These are phyloP conservation scores for Eristalinus aeneus DNA, from an alignment of 2,888 invertebrate genomes.

Conservation along the genomic window DNA sequence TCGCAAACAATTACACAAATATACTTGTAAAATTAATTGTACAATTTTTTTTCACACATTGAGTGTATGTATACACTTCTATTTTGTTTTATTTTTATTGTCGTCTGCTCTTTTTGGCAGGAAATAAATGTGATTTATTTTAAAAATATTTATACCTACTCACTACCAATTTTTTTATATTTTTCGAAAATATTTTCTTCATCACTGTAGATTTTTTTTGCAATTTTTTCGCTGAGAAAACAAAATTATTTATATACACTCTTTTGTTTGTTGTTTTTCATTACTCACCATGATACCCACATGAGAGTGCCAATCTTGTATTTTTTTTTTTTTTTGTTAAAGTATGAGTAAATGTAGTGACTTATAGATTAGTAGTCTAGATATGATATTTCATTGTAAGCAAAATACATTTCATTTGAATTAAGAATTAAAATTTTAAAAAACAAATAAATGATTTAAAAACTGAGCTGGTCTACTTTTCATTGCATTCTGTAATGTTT, in stretches of 20 bases:
- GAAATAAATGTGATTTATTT: constrained; percentile 46
- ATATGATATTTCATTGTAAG: constrained; percentile 44
- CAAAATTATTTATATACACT: background rate
- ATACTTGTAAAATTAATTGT: background rate
- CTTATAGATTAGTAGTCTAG: constrained; percentile 43
- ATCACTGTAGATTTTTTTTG: background rate
- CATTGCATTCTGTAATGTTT: background rate
- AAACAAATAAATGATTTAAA: constrained; percentile 14
- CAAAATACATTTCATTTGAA: constrained; percentile 16
- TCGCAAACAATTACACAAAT: constrained; percentile 11
- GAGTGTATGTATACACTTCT: background rate
- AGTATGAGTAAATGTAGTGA: constrained; percentile 22
- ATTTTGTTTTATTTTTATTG: background rate
- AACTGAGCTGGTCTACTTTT: background rate
- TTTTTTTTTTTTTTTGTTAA: constrained; percentile 17
- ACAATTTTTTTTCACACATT: constrained; percentile 23
- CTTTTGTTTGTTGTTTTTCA: too few relatives aligned
- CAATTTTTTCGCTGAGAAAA: background rate
- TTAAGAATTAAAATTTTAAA: constrained; percentile 15
- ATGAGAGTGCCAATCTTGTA: constrained; percentile 45
- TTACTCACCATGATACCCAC: constrained; percentile 41
- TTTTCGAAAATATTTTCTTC: background rate
- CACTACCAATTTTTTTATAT: background rate
- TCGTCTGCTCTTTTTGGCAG: constrained; percentile 19
- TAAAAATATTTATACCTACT: constrained; percentile 1